Base-by-base conservation (phyloP, 2,113 vertebrate species). In the Siniperca chuatsi region DNA sequence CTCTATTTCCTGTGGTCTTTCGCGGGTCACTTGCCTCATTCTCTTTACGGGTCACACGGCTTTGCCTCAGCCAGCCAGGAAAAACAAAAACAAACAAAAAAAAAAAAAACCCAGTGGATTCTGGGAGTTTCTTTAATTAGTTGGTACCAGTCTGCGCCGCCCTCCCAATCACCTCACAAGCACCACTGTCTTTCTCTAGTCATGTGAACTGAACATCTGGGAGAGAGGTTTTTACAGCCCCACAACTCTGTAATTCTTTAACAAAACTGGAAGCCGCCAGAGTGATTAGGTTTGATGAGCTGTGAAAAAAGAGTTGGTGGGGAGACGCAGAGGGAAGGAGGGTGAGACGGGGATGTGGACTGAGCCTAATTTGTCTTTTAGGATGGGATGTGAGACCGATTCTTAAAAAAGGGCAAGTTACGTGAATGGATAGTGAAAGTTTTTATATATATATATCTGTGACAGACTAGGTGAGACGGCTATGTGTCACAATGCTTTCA, bases 221-320 rank as follows among this genome's bases (percentile, higher is more conserved):
- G 50, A 23, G 64, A 42, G 44, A 48, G 77, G 73, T 66, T 75
- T 87, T 76, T 35, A 79, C 74, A 73, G 33, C 61, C 44, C 7
- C 55, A 40, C 85, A 33, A 55, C 69, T 91, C 86, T 74, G 84
- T 85, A 66, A 90, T 84, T 90, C 84, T 90, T 90, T 92, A 90
- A 92, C 91, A 61, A 84, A 86, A 86, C 69, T 78, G 75, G 68
- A 80, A 84, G 35, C 77, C 75, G 4, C 40, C 23, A 16, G 71
- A 85, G 78, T 87, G 89, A 92, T 80, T 83, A 86, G 61, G 82
- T 82, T 88, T 87, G 89, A 92, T 92, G 87, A 92, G 86, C 87
- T 90, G 82, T 92, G 80, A 81, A 85, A 29, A 61, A 55, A 75
- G 33, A 55, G 29, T 29, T 29, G 50, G 64, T 2, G 60, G 42